A percentile compares a stretch with the other conserved stretches of the same genome.
phyloP scores from a whole-genome alignment of 2,797 vertebrate species.

The Schizothorax lantsangensis region DNA sequence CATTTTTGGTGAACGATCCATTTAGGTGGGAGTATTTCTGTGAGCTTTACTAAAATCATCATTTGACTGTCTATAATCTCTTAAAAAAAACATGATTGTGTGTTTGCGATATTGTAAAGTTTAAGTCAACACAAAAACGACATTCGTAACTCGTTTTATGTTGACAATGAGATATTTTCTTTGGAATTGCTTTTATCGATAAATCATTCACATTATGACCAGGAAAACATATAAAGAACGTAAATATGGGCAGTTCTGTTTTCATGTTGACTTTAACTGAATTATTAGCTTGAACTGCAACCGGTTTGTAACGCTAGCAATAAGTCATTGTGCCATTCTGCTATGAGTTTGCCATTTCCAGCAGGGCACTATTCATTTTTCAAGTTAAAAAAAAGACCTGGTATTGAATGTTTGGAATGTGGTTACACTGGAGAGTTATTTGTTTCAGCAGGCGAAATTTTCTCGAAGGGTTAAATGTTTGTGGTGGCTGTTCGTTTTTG shows the following conservation, averaged over 20 bases:
- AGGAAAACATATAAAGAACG: not conserved
- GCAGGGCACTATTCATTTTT: slow-evolving; percentile 45
- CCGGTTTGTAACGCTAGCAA: slow-evolving; percentile 11
- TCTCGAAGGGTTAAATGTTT: slow-evolving; percentile 31
- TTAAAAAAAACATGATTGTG: not conserved
- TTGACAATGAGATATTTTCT: not conserved
- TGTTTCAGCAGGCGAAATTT: slow-evolving; percentile 44
- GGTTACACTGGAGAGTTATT: slow-evolving; percentile 44
- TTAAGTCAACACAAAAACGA: not conserved
- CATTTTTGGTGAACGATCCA: not conserved
- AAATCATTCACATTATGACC: too few species aligned
- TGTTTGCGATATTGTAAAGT: too few species aligned
- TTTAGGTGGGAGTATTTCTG: not conserved
- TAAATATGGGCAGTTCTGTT: not conserved
- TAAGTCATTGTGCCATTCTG: slow-evolving; percentile 23
- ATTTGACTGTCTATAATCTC: not conserved
- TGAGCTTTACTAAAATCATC: not conserved
- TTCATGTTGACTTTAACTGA: slow-evolving; percentile 8
- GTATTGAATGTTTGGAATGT: slow-evolving; percentile 35
- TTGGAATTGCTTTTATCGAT: not conserved
- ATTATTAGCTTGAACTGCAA: slow-evolving; percentile 43
- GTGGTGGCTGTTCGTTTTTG: slow-evolving; percentile 31
- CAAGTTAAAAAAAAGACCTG: slow-evolving; percentile 32
- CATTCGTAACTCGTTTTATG: not conserved
- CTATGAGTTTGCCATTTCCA: slow-evolving; percentile 33